Evolutionary conservation across 2,888 invertebrate genomes (phyloP), one percentile per base, ranked within the genome.

Genomic region (Brenthis hecate): DNA sequence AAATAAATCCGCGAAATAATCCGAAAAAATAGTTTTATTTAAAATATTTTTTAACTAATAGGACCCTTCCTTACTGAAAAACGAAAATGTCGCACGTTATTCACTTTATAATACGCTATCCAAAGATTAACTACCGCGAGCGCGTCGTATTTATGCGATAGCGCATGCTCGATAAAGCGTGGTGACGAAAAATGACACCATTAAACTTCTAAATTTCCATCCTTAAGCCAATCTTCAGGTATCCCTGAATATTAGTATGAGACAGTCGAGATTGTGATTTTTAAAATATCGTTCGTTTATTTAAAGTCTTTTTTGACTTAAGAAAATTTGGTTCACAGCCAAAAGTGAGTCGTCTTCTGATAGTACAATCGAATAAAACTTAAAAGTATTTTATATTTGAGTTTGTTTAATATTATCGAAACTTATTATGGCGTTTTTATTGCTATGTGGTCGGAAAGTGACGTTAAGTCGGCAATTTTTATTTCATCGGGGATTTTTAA

Each of bases 161-260:
- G 80, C 80, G 74, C 79, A 78, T 75, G 77, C 80, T 81, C 83
- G 86, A 88, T 87, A 87, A 87, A 86, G 78, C 83, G 80, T 75
- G 78, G 81, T 83, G 85, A 83, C 85, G 86, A 86, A 85, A 86
- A 87, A 87, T 87, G 82, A 83, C 80, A 80, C 81, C 85, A 86
- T 86, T 86, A 83, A 85, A 85, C 78, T 81, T 77, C 79, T 75
- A 78, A 85, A 84, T 85, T 85, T 78, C 71, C 73, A 74, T 77
- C 79, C 74, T 80, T 75, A 75, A 70, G 72, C 70, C 68, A 68
- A 73, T 73, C 65, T 60, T 55, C 65, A 66, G 61, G 60, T 54
- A 19, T 8, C 51, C 19, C 36, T 43, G 2, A 50, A 32, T 61
- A 32, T 51, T 13, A 32, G 51, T 32, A 13, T 56, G 3, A 14